phyloP scores from a whole-genome alignment of 64 coral and sea anemone species.

The Actinia equina region DNA sequence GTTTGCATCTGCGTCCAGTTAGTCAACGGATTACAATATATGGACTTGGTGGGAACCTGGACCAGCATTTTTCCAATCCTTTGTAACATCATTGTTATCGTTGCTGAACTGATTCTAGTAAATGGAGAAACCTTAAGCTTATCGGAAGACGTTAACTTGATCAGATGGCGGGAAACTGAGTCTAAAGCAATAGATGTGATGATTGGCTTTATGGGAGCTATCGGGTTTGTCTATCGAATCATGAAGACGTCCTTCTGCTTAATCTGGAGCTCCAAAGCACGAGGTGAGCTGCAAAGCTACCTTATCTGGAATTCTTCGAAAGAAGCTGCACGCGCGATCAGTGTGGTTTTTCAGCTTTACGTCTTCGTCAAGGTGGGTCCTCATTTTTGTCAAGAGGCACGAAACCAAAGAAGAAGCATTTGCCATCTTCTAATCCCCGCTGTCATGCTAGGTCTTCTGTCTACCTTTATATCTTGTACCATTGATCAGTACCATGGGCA shows the following conservation, averaged over 20 bases:
- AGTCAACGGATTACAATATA: conserved; percentile 67
- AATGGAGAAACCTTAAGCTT: background rate
- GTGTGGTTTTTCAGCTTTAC: conserved; percentile 23
- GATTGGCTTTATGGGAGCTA: conserved; percentile 18
- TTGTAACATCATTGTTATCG: conserved; percentile 39
- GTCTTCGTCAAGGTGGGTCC: conserved; percentile 19
- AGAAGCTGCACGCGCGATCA: background rate
- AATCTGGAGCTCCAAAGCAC: background rate
- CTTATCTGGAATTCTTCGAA: conserved; percentile 27
- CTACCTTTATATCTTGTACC: conserved; percentile 3
- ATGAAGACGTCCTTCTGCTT: background rate
- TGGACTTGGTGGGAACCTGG: conserved; percentile 74
- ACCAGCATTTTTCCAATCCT: conserved; percentile 69
- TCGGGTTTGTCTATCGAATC: conserved; percentile 22
- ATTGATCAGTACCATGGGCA: conserved; percentile 31
- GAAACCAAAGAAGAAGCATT: background rate
- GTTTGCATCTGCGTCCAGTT: conserved; percentile 49
- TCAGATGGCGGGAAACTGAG: background rate
- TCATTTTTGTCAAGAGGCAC: conserved; percentile 1
- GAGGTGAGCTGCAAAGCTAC: background rate
- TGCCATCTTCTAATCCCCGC: conserved; percentile 25
- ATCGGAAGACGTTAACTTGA: background rate
- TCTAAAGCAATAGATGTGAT: background rate
- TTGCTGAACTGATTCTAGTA: conserved; percentile 47
- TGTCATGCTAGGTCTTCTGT: conserved; percentile 19